Conservation (phyloP, 53 echinoderm and acorn worm species). For the Astropecten irregularis region DNA sequence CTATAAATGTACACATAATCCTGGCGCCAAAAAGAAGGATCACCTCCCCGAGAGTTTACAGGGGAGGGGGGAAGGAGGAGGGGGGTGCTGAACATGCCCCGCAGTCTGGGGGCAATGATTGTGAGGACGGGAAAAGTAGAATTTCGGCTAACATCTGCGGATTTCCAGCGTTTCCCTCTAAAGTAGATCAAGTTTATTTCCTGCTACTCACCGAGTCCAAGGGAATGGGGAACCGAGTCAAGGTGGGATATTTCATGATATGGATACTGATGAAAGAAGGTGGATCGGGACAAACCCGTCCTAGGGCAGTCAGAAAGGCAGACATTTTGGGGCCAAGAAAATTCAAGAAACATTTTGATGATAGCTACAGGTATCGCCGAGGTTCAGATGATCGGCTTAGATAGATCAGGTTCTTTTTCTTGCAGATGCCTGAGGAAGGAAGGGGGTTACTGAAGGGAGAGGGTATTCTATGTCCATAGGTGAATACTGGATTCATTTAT, state of each 20-base stretch:
- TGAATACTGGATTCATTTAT: no score
- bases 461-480: no score
- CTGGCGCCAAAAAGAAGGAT: slow-evolving; percentile 52
- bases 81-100: neutral
- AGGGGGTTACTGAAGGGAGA: no score
- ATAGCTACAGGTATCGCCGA: no score
- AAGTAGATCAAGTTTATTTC: slow-evolving; percentile 55
- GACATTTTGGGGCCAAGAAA: no score
- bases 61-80: no score
- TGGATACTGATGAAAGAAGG: slow-evolving; percentile 18
- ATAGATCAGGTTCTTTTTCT: no score
- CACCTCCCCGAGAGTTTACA: neutral
- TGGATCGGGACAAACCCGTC: neutral
- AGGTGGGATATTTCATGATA: neutral
- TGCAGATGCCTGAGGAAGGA: no score
- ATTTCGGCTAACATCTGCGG: slow-evolving; percentile 38
- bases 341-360: no score
- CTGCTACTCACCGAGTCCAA: no score
- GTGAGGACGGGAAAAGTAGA: slow-evolving; percentile 37
- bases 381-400: no score
- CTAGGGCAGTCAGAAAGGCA: no score
- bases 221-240: neutral
- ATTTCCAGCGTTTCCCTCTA: slow-evolving; percentile 28
- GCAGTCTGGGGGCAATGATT: slow-evolving; percentile 26
- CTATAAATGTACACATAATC: slow-evolving; percentile 41